Percentiles rank a stretch among this genome's conserved stretches.
These are phyloP conservation scores for Thamnophis sirtalis DNA, from an alignment of 2,113 vertebrate genomes.

Conservation along the genomic window DNA sequence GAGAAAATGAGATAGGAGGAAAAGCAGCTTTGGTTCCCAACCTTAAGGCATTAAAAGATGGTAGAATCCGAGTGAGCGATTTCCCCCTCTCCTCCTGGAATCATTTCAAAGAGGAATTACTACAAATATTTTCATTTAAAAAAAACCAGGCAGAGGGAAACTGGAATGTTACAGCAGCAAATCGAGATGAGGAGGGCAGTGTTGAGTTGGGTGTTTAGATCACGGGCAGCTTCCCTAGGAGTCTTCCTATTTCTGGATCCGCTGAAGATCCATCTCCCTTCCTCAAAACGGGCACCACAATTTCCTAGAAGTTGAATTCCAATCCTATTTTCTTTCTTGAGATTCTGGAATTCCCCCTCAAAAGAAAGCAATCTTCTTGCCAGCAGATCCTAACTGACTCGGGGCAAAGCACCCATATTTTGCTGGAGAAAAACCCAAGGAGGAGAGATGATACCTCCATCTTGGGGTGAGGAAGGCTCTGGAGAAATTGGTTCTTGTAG, in stretches of 20 bases:
- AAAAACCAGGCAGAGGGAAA: background rate
- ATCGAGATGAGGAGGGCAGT: background rate
- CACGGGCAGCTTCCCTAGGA: background rate
- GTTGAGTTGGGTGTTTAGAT: background rate
- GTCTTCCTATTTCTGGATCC: accelerated
- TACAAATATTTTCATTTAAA: background rate
- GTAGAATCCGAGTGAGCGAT: background rate
- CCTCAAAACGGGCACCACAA: no score
- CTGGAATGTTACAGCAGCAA: background rate
- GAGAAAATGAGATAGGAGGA: slow-evolving; percentile 3
- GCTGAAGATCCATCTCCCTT: background rate
- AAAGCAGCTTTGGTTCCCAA: slow-evolving; percentile 51
- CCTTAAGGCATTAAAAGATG: slow-evolving; percentile 61
- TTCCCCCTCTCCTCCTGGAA: background rate
- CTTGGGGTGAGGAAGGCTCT: background rate
- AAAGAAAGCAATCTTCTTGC: background rate
- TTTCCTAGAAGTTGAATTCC: background rate
- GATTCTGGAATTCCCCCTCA: background rate
- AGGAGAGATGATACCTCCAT: background rate
- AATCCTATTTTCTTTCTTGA: background rate
- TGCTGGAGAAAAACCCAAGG: background rate
- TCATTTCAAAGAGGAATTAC: slow-evolving; percentile 14
- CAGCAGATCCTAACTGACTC: background rate
- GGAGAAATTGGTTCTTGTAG: background rate
- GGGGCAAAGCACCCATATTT: background rate